Conservation (phyloP, 64 coral and sea anemone genomes). For the Actinia tenebrosa region DNA sequence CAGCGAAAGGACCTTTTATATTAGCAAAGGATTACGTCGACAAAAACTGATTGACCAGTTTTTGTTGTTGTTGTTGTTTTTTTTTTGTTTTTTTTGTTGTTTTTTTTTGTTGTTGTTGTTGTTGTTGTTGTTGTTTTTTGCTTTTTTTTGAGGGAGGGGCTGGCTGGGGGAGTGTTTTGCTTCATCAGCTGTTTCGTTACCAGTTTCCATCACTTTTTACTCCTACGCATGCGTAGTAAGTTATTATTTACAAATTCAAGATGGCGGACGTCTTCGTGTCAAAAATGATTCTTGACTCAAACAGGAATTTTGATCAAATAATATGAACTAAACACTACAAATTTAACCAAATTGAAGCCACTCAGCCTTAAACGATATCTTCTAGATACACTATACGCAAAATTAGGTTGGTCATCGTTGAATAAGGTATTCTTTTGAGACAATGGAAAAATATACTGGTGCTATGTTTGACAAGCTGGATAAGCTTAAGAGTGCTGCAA, state of each 20-base stretch:
- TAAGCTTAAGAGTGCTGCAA: conserved; percentile 63
- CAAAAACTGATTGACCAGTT: too few species aligned
- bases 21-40: too few species aligned
- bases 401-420: background rate
- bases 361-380: background rate
- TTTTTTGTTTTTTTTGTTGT: too few species aligned
- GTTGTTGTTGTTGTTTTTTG: too few species aligned
- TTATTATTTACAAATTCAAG: conserved; percentile 2
- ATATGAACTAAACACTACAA: background rate
- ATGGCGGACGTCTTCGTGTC: conserved; percentile 16
- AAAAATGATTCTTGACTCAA: background rate
- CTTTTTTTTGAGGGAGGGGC: background rate
- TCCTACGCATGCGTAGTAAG: background rate
- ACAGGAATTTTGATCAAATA: background rate
- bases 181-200: conserved; percentile 3
- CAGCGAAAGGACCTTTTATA: too few species aligned
- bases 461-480: conserved; percentile 59
- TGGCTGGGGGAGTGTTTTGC: background rate
- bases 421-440: background rate
- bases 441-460: conserved; percentile 54
- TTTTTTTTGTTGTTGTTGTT: too few species aligned
- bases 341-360: background rate
- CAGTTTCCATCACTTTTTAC: background rate
- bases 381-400: background rate
- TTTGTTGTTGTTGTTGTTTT: too few species aligned